Base-by-base conservation (phyloP, 2,113 vertebrate genomes). In the Lepidothrix coronata region DNA sequence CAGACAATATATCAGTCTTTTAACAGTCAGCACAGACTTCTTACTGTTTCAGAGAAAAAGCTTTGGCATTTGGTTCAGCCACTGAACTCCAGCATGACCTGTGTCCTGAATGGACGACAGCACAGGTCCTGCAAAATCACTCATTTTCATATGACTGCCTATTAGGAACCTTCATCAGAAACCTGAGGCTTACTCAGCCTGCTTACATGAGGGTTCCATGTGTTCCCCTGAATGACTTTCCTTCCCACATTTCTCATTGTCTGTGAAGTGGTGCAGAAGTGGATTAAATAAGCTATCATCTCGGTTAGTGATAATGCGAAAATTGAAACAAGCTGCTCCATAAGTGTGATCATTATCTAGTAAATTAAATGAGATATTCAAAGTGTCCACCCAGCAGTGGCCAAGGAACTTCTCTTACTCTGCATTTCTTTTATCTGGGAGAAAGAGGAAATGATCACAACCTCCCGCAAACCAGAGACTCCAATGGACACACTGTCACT, bases 331-430 rank as follows among this genome's bases (percentile, higher is more conserved):
- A 97, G 80, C 85, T 96, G 77, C 83, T 90, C 87, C 51, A 61
- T 66, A 97, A 88, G 95, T 89, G 83, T 70, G 88, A 92, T 94
- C 76, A 89, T 93, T 94, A 97, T 96, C 94, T 95, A 63, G 49
- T 63, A 95, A 97, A 96, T 97, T 93, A 95, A 97, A 95, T 74
- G 90, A 90, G 90, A 86, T 86, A 75, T 88, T 96, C 81, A 71
- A 95, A 92, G 57, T 57, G 91, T 85, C 88, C 83, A 92, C 68
- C 91, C 85, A 88, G 44, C 91, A 92, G 80, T 72, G 66, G 88
- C 85, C 83, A 89, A 85, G 61, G 75, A 96, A 77, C 57, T 75
- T 80, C 74, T 93, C 88, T 85, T 83, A 61, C 43, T 72, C 58
- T 43, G 61, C 66, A 55, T 39, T 90, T 91, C 65, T 93, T 94